Base-by-base conservation (phyloP, 2,797 vertebrate species). In the Melanotaenia parkinsoni region DNA sequence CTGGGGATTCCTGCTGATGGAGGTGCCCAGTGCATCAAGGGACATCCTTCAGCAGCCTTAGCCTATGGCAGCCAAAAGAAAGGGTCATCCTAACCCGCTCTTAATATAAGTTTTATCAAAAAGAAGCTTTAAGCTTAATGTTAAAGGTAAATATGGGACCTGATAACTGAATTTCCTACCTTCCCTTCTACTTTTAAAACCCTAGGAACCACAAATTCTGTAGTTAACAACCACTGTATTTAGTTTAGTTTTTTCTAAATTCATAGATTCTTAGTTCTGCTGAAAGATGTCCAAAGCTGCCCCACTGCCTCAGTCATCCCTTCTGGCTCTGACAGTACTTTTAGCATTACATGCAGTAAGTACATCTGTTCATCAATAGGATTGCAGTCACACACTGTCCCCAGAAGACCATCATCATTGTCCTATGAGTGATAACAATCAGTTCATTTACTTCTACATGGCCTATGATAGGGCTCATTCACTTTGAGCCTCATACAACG, bases 371-470 rank as follows among this genome's bases (percentile, higher is more conserved):
- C 24, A 76, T 79, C 64, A 62, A 63, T 43, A 56, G 60, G 32
- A 28, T 26, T 11, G 22, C 20, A 43, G 54, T 80, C 26, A 0
- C 57, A 72, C 84, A 78, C 56, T 76, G 68, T 72, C 58, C 63
- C 76, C 61, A 22, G 33, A 75, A 83, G 76, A 81, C 76, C 65
- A 43, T 79, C 70, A 82, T 85, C 74, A 45, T 70, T 73, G 82
- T 73, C 66, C 72, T 54, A 35, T 86, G 74, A 86, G 75, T 83
- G 80, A 84, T 87, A 83, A 86, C 82, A 80, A 73, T 81, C 82
- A 82, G 88, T 84, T 88, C 80, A 89, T 91, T 92, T 89, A 88
- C 67, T 75, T 70, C 82, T 65, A 67, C 76, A 76, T 83, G 80
- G 83, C 70, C 78, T 78, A 67, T 81, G 76, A 91, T 87, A 75